These are phyloP conservation scores for Pentamera pediparva DNA, from an alignment of 53 echinoderm and acorn worm species.

Conservation along the genomic window DNA sequence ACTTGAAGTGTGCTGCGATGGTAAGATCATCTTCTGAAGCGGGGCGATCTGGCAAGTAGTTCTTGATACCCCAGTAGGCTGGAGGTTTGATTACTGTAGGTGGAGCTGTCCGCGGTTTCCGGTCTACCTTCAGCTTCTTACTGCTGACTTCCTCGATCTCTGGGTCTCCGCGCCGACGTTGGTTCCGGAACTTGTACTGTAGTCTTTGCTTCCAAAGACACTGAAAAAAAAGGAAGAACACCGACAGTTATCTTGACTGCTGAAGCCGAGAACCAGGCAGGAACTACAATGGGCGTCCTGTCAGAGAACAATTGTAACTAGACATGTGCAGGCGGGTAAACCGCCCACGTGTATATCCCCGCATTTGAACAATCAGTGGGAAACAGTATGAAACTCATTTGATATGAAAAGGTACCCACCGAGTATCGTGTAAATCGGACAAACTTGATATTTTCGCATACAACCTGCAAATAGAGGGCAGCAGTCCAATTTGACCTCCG, in stretches of 20 bases:
- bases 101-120: neutral
- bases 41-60: conserved; percentile 10
- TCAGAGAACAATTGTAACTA: too few species aligned
- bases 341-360: too few species aligned
- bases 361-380: too few species aligned
- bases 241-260: neutral
- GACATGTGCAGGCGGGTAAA: too few species aligned
- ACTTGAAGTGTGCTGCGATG: conserved; percentile 16
- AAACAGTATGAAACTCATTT: too few species aligned
- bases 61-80: conserved; percentile 14
- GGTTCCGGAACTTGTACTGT: conserved; percentile 30
- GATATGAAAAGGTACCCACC: too few species aligned
- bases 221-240: conserved; percentile 19
- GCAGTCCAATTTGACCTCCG: too few species aligned
- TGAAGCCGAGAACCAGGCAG: too few species aligned
- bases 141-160: conserved; percentile 3
- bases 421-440: too few species aligned
- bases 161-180: neutral
- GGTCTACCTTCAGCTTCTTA: conserved; percentile 2
- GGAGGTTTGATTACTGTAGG: neutral
- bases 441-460: too few species aligned
- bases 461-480: too few species aligned
- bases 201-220: conserved; percentile 28
- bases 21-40: conserved; percentile 7
- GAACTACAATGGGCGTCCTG: too few species aligned